Base-by-base conservation (phyloP, 92 coral and sea anemone species). In the Epizoanthus illoricatus region DNA sequence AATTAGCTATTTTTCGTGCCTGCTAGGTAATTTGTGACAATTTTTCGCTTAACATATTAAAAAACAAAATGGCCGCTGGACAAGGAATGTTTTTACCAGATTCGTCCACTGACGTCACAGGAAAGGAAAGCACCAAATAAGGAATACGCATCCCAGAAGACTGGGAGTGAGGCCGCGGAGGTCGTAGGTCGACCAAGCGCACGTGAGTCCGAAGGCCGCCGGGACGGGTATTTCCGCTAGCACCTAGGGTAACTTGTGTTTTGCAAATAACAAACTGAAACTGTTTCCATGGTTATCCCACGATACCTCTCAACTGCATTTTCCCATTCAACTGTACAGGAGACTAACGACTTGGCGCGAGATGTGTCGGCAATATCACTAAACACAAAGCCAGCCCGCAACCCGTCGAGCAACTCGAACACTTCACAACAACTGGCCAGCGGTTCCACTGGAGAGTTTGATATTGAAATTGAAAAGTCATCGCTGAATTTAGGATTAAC, bases 401-500 rank as follows among this genome's bases (percentile, higher is more conserved):
- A 74, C 17, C 21, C 57, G 60, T 11, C 76, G 8, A 49, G 18
- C 28, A 5, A 21, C 63, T 7, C 20, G 40, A 47, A 47, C 62
- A 73, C 16, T 19, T 73, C 79, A 15, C 59, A 73, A 56, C n/a
- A 16, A 17, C 36, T 49, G 13, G 75, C 21, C 33, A 18, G 20
- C 20, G 55, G 73, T 9, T 23, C 65, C 16, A 12, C 59, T 41
- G 79, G 76, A 71, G 80, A 86, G 15, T 84, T 84, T 41, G 85
- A 83, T 28, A 81, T 88, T 41, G 88, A 88, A 67, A 85, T 91
- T 21, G 86, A 81, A 19, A 91, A 91, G 75, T 90, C 92, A 15
- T 75, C 85, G 13, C 75, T 87, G 5, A 86, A 92, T 73, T 90
- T 96, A 73, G 99, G 99, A 43, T 78, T 97, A 55, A 60, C 88